phyloP scores from a whole-genome alignment of 2,113 vertebrate genomes.

The Misgurnus anguillicaudatus region DNA sequence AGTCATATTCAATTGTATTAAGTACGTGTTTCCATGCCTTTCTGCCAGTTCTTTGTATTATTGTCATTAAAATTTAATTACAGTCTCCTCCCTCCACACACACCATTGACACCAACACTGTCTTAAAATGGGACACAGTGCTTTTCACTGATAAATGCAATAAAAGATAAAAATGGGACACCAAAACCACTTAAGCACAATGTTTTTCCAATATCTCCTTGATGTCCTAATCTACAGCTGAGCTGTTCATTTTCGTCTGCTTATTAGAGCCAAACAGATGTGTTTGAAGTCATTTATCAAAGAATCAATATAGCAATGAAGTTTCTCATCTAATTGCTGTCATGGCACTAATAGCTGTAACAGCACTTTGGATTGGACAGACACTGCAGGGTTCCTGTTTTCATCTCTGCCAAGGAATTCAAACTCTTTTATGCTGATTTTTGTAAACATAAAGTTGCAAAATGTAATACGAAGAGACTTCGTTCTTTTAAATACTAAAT shows the following conservation, averaged over 20 bases:
- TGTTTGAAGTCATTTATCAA: conserved; percentile 45
- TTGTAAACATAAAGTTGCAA: background rate
- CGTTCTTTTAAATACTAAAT: background rate
- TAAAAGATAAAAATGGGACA: background rate
- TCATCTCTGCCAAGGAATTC: conserved; percentile 8
- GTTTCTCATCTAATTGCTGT: conserved; percentile 44
- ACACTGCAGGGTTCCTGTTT: conserved; percentile 40
- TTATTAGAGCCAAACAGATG: conserved; percentile 36
- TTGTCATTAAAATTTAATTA: too few species aligned
- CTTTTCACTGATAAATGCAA: too few species aligned
- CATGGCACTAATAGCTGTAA: conserved; percentile 16
- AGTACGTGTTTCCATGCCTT: too few species aligned
- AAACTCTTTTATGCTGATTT: background rate
- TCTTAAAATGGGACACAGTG: conserved; percentile 1
- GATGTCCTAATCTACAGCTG: conserved; percentile 27
- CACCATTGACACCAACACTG: background rate
- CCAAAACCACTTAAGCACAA: conserved; percentile 4
- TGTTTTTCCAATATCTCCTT: conserved; percentile 14
- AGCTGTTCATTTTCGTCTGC: conserved; percentile 25
- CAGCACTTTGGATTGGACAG: conserved; percentile 17
- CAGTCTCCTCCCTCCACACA: too few species aligned
- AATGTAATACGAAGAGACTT: background rate
- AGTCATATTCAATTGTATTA: too few species aligned
- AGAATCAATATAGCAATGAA: conserved; percentile 39
- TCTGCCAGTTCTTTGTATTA: too few species aligned